Conservation (phyloP, 2,797 vertebrate species). For the Oreonectes daqikongensis region DNA sequence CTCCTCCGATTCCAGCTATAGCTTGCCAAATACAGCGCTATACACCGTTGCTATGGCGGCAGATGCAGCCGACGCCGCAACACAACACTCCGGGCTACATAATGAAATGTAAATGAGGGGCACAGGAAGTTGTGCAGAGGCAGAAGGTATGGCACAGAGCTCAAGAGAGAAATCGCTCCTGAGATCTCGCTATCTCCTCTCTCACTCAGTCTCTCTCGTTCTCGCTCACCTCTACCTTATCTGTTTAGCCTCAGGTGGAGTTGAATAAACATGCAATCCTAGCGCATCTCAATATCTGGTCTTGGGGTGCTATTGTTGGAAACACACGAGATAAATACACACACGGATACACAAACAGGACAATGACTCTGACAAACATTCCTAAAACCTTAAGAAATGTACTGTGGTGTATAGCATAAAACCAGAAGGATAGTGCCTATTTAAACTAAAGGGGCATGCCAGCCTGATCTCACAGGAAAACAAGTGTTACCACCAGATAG, state of each 20-base stretch:
- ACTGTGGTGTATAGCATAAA: not conserved
- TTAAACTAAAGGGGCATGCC: no score
- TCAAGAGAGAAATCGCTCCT: conserved; percentile 37
- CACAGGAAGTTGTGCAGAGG: conserved; percentile 50
- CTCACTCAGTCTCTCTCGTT: not conserved
- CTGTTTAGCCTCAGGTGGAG: conserved; percentile 34
- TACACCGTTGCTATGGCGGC: conserved; percentile 51
- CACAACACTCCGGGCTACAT: conserved; percentile 32
- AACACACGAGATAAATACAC: not conserved
- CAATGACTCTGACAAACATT: not conserved
- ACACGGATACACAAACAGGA: not conserved
- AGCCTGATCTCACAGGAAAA: no score
- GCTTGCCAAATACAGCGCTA: conserved; percentile 33
- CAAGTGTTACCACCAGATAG: no score
- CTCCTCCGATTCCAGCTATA: conserved; percentile 30
- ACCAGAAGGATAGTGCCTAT: not conserved
- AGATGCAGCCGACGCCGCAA: conserved; percentile 29
- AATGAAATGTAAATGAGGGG: conserved; percentile 43
- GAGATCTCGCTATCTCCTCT: conserved; percentile 23
- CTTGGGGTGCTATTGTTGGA: conserved; percentile 31
- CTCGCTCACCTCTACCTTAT: conserved; percentile 2
- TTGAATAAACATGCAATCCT: conserved; percentile 53
- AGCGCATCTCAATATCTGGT: conserved; percentile 29
- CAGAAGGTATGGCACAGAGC: conserved; percentile 31
- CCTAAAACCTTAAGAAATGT: not conserved